These are phyloP conservation scores for Podarcis siculus DNA, from an alignment of 2,797 vertebrate species.

Conservation along the genomic window DNA sequence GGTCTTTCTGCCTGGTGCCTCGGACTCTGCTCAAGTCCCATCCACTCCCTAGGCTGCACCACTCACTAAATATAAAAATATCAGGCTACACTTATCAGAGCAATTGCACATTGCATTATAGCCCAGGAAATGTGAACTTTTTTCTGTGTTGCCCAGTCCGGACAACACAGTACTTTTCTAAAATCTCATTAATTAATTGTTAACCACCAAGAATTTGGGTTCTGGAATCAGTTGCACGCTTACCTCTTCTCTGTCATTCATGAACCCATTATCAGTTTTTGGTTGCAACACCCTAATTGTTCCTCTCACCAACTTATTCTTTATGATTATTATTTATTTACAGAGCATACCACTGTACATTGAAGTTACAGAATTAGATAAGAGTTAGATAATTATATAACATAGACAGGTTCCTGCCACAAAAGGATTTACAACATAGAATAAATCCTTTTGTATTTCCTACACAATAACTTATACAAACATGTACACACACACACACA, in stretches of 20 bases:
- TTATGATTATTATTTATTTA: background rate
- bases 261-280: background rate
- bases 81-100: background rate
- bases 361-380: background rate
- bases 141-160: background rate
- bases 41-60: no score
- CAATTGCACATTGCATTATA: background rate
- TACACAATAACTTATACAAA: background rate
- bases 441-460: background rate
- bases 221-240: background rate
- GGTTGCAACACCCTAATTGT: background rate
- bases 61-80: background rate
- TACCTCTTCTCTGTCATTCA: background rate
- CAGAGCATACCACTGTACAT: background rate
- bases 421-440: background rate
- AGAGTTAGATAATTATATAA: background rate
- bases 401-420: background rate
- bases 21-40: no score
- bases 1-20: no score
- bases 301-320: background rate
- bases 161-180: background rate
- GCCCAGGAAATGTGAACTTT: background rate
- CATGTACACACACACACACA: background rate
- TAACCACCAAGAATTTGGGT: no score
- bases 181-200: background rate